A percentile compares a stretch with the other conserved stretches of the same genome.
phyloP scores from a whole-genome alignment of 2,888 invertebrate species.

The Melieria picta region DNA sequence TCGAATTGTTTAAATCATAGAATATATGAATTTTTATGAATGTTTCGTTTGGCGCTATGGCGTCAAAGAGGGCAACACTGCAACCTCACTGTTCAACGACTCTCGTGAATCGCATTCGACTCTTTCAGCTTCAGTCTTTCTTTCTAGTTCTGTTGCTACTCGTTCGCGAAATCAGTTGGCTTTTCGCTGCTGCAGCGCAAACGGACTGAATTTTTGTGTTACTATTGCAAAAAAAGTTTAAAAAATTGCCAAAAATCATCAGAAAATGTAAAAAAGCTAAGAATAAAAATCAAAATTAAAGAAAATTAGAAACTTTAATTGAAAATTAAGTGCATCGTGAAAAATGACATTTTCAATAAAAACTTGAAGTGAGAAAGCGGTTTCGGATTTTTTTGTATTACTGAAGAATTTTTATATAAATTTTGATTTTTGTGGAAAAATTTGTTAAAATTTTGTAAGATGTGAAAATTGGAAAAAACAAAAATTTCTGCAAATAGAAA shows the following conservation, averaged over 20 bases:
- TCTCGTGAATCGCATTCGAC: slow-evolving; percentile 41
- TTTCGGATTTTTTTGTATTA: slow-evolving; percentile 46
- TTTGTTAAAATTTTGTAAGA: slow-evolving; percentile 51
- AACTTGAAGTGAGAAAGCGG: slow-evolving; percentile 39
- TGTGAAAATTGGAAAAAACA: slow-evolving; percentile 51
- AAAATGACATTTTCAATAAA: slow-evolving; percentile 42
- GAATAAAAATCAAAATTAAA: slow-evolving; percentile 55
- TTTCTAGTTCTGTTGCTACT: slow-evolving; percentile 62
- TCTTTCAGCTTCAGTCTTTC: slow-evolving; percentile 57
- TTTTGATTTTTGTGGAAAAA: slow-evolving; percentile 53
- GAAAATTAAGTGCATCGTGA: slow-evolving; percentile 50
- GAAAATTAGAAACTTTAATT: slow-evolving; percentile 51
- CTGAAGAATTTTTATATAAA: slow-evolving; percentile 49
- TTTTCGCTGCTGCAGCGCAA: slow-evolving; percentile 59
- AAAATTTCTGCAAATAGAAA: slow-evolving; percentile 61
- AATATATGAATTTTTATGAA: no score
- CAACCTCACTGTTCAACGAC: slow-evolving; percentile 27
- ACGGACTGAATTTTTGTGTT: slow-evolving; percentile 60
- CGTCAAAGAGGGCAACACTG: slow-evolving; percentile 25
- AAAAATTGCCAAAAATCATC: slow-evolving; percentile 53
- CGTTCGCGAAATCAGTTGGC: slow-evolving; percentile 63
- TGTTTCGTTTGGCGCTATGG: background rate
- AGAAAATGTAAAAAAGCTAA: slow-evolving; percentile 58
- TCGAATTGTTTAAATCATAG: no score
- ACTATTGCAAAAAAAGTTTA: slow-evolving; percentile 59